Percentiles rank a stretch among this genome's conserved stretches.
Conservation (phyloP, 1,140 invertebrate genomes). For the Pseudomyrmex pallidus region DNA sequence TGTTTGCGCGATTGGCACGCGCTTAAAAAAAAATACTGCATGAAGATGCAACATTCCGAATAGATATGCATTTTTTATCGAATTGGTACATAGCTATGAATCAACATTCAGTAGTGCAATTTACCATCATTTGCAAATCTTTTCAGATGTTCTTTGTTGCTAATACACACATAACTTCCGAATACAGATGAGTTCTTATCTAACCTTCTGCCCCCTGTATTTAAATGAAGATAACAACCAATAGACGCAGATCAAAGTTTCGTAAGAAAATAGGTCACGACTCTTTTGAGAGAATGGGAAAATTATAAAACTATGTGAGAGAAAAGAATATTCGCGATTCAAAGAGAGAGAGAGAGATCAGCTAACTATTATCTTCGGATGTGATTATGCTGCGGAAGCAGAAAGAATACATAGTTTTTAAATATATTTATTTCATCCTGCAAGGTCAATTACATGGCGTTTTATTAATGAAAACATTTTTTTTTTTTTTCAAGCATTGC, state of each 20-base stretch:
- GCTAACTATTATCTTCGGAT: too few relatives aligned
- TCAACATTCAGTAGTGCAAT: neutral
- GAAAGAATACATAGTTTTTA: neutral
- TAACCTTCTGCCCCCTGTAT: constrained; percentile 71
- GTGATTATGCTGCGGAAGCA: neutral
- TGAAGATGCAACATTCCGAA: too few relatives aligned
- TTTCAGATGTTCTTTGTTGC: constrained; percentile 29
- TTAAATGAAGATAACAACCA: constrained; percentile 71
- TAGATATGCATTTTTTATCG: neutral
- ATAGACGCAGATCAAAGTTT: constrained; percentile 70
- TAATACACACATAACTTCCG: constrained; percentile 40
- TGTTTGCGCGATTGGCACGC: too few relatives aligned
- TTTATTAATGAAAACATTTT: constrained; percentile 1
- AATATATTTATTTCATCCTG: neutral
- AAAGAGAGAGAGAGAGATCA: too few relatives aligned
- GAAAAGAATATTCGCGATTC: too few relatives aligned
- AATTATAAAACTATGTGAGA: constrained; percentile 15
- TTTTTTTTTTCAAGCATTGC: constrained; percentile 6
- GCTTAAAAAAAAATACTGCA: too few relatives aligned
- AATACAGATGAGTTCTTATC: constrained; percentile 71
- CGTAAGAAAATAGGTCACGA: constrained; percentile 69
- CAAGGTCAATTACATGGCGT: neutral
- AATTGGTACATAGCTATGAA: neutral
- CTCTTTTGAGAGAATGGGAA: constrained; percentile 43
- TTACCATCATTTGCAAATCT: constrained; percentile 4